phyloP scores from a whole-genome alignment of 2,797 vertebrate species.

The Halcyon leucocephala region DNA sequence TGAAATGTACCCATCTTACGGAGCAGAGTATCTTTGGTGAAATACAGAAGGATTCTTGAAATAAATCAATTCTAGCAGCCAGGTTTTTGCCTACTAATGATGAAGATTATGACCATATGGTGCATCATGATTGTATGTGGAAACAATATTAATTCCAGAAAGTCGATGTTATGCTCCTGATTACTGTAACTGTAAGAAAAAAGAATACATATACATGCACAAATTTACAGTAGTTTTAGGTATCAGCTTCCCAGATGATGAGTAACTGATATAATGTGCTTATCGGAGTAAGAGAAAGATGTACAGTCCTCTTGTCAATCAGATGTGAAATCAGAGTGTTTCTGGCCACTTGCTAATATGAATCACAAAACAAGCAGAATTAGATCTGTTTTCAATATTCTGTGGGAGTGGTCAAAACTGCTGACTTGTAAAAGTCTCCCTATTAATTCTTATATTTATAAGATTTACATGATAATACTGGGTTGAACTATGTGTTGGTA shows the following conservation, averaged over 20 bases:
- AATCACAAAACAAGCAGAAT: neutral
- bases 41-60: neutral
- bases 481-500: neutral
- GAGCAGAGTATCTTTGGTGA: neutral
- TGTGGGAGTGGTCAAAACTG: neutral
- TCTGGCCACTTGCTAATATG: neutral
- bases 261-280: neutral
- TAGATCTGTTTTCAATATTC: neutral
- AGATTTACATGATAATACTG: neutral
- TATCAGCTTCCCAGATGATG: neutral
- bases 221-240: neutral
- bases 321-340: neutral
- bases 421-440: neutral
- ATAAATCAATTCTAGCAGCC: neutral
- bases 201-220: neutral
- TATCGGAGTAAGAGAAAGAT: neutral
- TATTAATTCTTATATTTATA: neutral
- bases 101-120: conserved; percentile 2
- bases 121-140: neutral
- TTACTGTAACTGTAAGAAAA: neutral
- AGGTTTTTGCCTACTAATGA: neutral
- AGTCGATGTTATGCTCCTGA: neutral
- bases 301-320: neutral
- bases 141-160: conserved; percentile 17
- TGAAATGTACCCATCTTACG: neutral